These are phyloP conservation scores for Heliconius himera DNA, from an alignment of 1,140 invertebrate species.

Conservation along the genomic window DNA sequence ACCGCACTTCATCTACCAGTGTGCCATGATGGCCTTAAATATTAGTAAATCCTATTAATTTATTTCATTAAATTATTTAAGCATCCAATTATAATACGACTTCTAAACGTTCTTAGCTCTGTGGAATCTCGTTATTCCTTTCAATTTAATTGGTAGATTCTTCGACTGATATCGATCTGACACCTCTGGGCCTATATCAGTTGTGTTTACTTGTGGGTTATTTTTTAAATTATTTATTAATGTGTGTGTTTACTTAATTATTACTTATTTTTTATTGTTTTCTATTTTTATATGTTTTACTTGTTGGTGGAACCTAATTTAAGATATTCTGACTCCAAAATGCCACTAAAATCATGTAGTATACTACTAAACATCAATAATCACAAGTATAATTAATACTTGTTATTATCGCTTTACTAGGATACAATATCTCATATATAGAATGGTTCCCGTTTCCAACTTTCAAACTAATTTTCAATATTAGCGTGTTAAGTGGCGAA, in stretches of 20 bases:
- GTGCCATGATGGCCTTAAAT: too few relatives aligned
- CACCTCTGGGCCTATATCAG: constrained; percentile 41
- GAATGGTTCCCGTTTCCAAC: too few relatives aligned
- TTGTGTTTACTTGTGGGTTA: constrained; percentile 16
- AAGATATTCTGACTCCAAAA: too few relatives aligned
- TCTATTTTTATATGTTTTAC: not conserved
- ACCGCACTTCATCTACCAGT: too few relatives aligned
- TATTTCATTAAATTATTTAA: not conserved
- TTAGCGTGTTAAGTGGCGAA: too few relatives aligned
- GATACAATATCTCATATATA: too few relatives aligned
- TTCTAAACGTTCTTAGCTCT: constrained; percentile 30
- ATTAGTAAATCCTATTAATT: too few relatives aligned
- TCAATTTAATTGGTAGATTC: constrained; percentile 75
- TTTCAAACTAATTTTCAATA: too few relatives aligned
- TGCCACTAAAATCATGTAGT: too few relatives aligned
- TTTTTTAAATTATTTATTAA: not conserved
- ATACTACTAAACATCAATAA: too few relatives aligned
- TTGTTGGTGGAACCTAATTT: not conserved
- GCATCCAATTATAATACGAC: not conserved
- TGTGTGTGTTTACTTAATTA: not conserved
- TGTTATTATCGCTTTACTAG: too few relatives aligned
- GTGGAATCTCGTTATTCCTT: constrained; percentile 53
- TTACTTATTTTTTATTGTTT: not conserved
- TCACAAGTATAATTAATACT: too few relatives aligned
- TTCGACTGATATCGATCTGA: constrained; percentile 61